Percentiles rank a stretch among this genome's conserved stretches.
Conservation (phyloP, 2,888 invertebrate genomes). For the Laothoe populi region DNA sequence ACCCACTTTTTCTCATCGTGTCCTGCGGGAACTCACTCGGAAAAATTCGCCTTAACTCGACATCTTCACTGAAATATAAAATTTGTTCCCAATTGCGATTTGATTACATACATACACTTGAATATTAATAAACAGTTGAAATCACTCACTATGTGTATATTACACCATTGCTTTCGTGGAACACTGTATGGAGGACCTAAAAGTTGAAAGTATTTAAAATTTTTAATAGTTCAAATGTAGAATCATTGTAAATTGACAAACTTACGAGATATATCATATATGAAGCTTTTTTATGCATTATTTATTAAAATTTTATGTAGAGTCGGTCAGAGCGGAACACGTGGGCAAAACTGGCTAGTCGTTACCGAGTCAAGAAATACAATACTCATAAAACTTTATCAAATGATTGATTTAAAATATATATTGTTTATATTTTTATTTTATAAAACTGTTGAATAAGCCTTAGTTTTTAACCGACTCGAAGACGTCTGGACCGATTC, state of each 20-base stretch:
- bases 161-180: slow-evolving; percentile 44
- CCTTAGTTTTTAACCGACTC: no score
- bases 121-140: slow-evolving; percentile 26
- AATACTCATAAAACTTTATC: slow-evolving; percentile 33
- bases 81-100: background rate
- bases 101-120: background rate
- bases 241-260: background rate
- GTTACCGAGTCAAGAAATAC: slow-evolving; percentile 32
- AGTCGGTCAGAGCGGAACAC: background rate
- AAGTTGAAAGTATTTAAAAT: slow-evolving; percentile 22
- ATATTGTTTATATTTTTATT: background rate
- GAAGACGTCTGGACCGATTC: no score
- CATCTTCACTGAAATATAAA: slow-evolving; percentile 65
- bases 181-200: slow-evolving; percentile 22
- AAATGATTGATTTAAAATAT: slow-evolving; percentile 24
- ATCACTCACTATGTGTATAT: slow-evolving; percentile 75
- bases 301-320: background rate
- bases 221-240: background rate
- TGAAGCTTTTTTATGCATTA: background rate
- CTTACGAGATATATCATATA: slow-evolving; percentile 13
- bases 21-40: slow-evolving; percentile 76
- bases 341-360: slow-evolving; percentile 17
- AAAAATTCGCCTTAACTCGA: slow-evolving; percentile 73
- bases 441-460: no score
- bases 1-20: slow-evolving; percentile 66